phyloP scores from a whole-genome alignment of 2,888 invertebrate species.

The Volucella zonaria region DNA sequence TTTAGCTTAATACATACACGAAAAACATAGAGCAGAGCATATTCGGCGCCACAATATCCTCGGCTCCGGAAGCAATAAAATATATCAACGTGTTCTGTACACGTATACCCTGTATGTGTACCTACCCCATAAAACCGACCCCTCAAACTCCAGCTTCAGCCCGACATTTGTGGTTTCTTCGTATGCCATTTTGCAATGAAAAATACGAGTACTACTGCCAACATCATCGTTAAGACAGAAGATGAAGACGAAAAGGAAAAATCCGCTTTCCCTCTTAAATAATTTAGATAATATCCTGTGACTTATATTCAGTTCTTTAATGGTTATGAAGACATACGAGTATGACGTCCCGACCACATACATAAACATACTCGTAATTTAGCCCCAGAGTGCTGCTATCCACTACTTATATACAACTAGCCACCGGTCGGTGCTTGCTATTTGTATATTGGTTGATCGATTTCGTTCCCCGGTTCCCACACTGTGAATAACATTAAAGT shows the following conservation, averaged over 20 bases:
- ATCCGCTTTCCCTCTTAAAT: constrained; percentile 65
- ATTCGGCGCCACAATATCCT: constrained; percentile 55
- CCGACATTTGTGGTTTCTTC: constrained; percentile 9
- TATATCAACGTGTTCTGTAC: constrained; percentile 32
- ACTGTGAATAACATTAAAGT: constrained; percentile 39
- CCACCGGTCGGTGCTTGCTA: too few species aligned
- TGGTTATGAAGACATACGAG: neutral
- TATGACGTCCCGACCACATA: neutral
- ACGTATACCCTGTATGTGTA: neutral
- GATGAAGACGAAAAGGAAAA: constrained; percentile 30
- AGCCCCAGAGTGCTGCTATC: constrained; percentile 3
- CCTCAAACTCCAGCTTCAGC: neutral
- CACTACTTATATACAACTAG: too few species aligned
- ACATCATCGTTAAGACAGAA: neutral
- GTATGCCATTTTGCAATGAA: constrained; percentile 25
- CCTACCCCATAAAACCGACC: neutral
- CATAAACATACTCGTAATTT: constrained; percentile 25
- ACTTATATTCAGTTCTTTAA: constrained; percentile 55
- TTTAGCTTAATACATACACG: constrained; percentile 41
- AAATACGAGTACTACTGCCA: neutral
- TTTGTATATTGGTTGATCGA: constrained; percentile 59
- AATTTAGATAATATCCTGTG: constrained; percentile 70
- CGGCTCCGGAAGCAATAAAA: constrained; percentile 61
- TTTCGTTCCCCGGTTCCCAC: constrained; percentile 20
- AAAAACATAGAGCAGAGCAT: constrained; percentile 26